phyloP scores from a whole-genome alignment of 2,888 invertebrate species.

The Antheraea yamamai region DNA sequence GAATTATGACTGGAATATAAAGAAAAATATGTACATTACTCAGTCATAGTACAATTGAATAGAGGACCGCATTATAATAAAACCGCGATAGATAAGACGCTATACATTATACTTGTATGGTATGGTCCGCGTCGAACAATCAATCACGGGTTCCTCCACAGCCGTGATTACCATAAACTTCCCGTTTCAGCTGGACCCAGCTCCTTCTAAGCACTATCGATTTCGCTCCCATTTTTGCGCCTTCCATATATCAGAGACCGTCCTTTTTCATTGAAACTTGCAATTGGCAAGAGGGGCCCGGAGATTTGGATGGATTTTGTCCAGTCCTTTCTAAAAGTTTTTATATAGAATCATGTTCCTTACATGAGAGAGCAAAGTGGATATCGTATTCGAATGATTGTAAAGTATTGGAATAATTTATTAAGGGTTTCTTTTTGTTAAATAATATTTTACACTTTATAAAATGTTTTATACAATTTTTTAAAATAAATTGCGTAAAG shows the following conservation, averaged over 20 bases:
- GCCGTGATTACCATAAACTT: constrained; percentile 80
- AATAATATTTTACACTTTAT: neutral
- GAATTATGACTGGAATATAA: neutral
- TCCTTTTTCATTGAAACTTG: constrained; percentile 75
- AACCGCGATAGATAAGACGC: neutral
- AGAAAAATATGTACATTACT: neutral
- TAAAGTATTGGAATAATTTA: neutral
- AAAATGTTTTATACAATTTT: neutral
- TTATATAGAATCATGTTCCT: constrained; percentile 19
- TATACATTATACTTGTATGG: constrained; percentile 19
- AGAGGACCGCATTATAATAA: neutral
- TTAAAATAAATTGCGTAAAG: neutral
- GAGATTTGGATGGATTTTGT: constrained; percentile 62
- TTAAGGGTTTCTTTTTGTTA: neutral
- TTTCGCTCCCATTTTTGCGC: constrained; percentile 70
- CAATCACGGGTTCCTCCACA: constrained; percentile 74
- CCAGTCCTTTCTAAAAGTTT: constrained; percentile 41
- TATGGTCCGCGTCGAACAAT: constrained; percentile 65
- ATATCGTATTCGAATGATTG: neutral
- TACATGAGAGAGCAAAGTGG: constrained; percentile 17
- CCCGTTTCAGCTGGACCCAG: constrained; percentile 75
- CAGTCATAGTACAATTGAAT: neutral
- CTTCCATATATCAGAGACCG: constrained; percentile 70
- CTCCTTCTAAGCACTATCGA: constrained; percentile 76
- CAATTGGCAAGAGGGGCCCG: constrained; percentile 64